These are phyloP conservation scores for Biston betularia DNA, from an alignment of 2,888 invertebrate species.

Conservation along the genomic window DNA sequence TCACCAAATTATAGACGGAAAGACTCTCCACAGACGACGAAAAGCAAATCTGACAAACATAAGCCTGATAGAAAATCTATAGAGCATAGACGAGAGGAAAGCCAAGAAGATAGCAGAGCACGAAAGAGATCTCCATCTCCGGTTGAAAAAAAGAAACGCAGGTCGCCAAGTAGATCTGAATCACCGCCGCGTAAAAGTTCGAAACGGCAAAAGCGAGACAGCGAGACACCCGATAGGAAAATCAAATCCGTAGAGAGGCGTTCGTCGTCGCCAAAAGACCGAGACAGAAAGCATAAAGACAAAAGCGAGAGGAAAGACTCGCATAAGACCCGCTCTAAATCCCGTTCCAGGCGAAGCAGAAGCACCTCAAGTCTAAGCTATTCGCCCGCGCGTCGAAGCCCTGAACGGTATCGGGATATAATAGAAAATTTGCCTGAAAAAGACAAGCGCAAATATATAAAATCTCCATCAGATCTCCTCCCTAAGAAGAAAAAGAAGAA, in stretches of 20 bases:
- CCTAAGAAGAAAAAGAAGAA: slow-evolving; percentile 65
- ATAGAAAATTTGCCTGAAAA: slow-evolving; percentile 85
- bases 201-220: slow-evolving; percentile 59
- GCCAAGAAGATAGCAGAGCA: slow-evolving; percentile 32
- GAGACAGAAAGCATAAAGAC: slow-evolving; percentile 54
- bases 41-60: slow-evolving; percentile 61
- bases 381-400: slow-evolving; percentile 89
- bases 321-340: slow-evolving; percentile 58
- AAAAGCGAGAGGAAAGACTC: slow-evolving; percentile 55
- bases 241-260: slow-evolving; percentile 49
- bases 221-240: slow-evolving; percentile 58
- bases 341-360: slow-evolving; percentile 71
- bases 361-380: slow-evolving; percentile 88
- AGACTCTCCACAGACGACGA: slow-evolving; percentile 56
- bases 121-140: slow-evolving; percentile 36
- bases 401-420: slow-evolving; percentile 89
- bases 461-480: slow-evolving; percentile 73
- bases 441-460: slow-evolving; percentile 82
- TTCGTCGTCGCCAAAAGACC: slow-evolving; percentile 52
- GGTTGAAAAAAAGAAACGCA: slow-evolving; percentile 32
- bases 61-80: slow-evolving; percentile 55
- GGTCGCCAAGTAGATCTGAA: slow-evolving; percentile 60
- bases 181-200: slow-evolving; percentile 61
- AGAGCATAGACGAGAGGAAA: slow-evolving; percentile 59
- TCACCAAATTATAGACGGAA: slow-evolving; percentile 60